Evolutionary conservation across 2,113 vertebrate species (phyloP), one percentile per base, ranked within the genome.

Genomic region (Pseudorectes ferrugineus): DNA sequence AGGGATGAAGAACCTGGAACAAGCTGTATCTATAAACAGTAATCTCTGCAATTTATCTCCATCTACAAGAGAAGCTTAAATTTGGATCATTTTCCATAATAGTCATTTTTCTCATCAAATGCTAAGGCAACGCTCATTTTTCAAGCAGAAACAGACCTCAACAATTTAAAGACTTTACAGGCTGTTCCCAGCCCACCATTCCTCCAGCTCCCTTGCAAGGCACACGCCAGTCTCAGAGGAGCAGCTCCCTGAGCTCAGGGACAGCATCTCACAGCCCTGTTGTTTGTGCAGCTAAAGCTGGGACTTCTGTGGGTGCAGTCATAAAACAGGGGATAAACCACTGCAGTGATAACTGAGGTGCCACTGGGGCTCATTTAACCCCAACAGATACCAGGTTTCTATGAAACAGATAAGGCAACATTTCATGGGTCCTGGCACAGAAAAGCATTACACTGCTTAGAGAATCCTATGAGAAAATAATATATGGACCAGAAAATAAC

Each of bases 1-100:
- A 72, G 57, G 73, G 76, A 72, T 58, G 33, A 87, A 84, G 70
- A 84, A 81, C 43, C 31, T 83, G 63, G 59, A 93, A 83, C 72
- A 91, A 74, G 57, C 33, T 91, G 61, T 71, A 55, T 81, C 79
- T 48, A 94, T 85, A 85, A 95, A 85, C 43, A 76, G 62, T 25
- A 55, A 43, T 67, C 49, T 80, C 46, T 74, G 38, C 38, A 59
- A 83, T 91, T 96, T 66, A 80, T 68, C 45, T 58, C 4, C 23
- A 42, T 54, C 77, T 86, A 51, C 38, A 48, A 68, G 51, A 83
- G 68, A 51, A 86, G 38, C 40, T 65, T 70, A 55, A 36, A 43
- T 36, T 70, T 86, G 77, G 87, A 86, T 38, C 46, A 31, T 35
- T 71, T 92, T 66, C 74, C 43, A 2, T 58, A 66, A 66, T 0